phyloP scores from a whole-genome alignment of 2,797 vertebrate genomes.

The Salmo trutta region DNA sequence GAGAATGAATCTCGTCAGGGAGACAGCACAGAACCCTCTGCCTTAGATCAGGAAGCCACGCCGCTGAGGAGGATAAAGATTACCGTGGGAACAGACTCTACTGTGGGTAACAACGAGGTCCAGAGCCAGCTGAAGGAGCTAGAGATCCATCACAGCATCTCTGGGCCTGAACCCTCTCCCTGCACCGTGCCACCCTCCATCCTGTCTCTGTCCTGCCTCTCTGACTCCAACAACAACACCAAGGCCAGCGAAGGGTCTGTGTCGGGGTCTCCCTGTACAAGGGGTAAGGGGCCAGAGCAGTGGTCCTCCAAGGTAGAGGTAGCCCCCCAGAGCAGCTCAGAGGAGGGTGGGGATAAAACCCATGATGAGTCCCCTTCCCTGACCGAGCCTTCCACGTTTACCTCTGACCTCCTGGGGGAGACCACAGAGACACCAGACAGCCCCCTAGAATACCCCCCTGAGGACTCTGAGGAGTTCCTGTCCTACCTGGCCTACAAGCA shows the following conservation, averaged over 20 bases:
- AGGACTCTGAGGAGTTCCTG: constrained; percentile 13
- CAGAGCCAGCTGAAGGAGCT: constrained; percentile 16
- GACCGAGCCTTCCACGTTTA: constrained; percentile 24
- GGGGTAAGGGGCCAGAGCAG: constrained; percentile 2
- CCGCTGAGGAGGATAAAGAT: constrained; percentile 31
- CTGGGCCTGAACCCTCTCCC: constrained; percentile 6
- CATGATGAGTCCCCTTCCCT: background rate
- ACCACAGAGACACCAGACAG: background rate
- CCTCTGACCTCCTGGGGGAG: constrained; percentile 8
- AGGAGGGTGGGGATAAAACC: constrained; percentile 27
- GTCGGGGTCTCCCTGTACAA: background rate
- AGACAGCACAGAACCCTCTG: constrained; percentile 13
- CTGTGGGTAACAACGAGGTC: constrained; percentile 22
- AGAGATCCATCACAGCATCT: constrained; percentile 6
- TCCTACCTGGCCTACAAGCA: constrained; percentile 30
- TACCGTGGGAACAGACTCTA: constrained; percentile 9
- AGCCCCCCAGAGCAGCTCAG: constrained; percentile 15
- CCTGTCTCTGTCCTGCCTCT: constrained; percentile 23
- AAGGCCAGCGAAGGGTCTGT: constrained; percentile 26
- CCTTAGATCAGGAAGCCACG: constrained; percentile 8
- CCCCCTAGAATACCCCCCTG: constrained; percentile 3
- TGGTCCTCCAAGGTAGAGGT: constrained; percentile 17
- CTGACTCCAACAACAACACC: constrained; percentile 66
- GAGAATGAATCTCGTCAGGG: constrained; percentile 19
- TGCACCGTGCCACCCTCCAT: constrained; percentile 10